Base-by-base conservation (phyloP, 2,888 invertebrate species). In the Coelopa pilipes region DNA sequence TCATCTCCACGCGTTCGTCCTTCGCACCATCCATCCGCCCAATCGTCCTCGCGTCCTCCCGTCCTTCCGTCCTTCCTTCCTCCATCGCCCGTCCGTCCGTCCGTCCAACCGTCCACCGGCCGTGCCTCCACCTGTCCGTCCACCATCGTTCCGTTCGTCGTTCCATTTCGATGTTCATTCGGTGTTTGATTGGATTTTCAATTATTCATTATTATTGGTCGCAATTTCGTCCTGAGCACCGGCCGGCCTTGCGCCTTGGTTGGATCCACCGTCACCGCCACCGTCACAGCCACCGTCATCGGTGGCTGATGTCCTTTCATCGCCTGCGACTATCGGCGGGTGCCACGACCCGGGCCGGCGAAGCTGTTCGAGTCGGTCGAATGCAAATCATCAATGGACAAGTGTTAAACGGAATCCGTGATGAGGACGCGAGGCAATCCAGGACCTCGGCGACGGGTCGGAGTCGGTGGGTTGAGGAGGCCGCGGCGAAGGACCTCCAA, bases 161-260 rank as follows among this genome's bases (percentile, higher is more conserved):
- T 66, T 72, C 60, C 55, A 59, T 74, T 67, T 65, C 62, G 72
- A 76, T 82, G 84, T 82, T 82, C 82, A 83, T 85, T 84, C 82
- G 83, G 85, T 85, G 85, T 86, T 85, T 86, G 86, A 86, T 86
- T 86, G 86, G 86, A 85, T 86, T 84, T 84, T 86, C 85, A 86
- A 86, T 86, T 86, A 86, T 86, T 86, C 85, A 86, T 85, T 84
- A 85, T 85, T 86, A 86, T 86, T 86, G 86, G 84, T 82, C 83
- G 85, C 84, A 85, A 85, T 85, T 84, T 84, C 67, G 72, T 69
- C 47, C 59, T 55, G 34, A 47, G 62, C n/a, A 9, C 47, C 53
- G 59, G 55, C 46, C 17, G 69, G 80, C 81, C 81, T 81, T 62
- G 66, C 19, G 34, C 34, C 34, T 34, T 34, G 34, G 34, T 34